Conservation (phyloP, 2,113 vertebrate species). For the Arothron firmamentum region DNA sequence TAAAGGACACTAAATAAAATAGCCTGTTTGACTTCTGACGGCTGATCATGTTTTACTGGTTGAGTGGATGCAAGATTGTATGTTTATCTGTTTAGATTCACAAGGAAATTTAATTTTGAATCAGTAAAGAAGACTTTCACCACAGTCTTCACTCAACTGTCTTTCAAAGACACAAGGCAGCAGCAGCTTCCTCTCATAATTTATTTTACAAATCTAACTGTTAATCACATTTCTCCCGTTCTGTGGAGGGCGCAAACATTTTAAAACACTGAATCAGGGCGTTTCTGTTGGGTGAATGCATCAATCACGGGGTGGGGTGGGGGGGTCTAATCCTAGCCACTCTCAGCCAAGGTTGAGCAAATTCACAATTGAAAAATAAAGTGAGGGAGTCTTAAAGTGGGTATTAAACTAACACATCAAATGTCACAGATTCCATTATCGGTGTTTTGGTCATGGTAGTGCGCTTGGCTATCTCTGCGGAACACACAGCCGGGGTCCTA, state of each 20-base stretch:
- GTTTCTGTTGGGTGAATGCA: conserved; percentile 33
- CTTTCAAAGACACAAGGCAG: too few species aligned
- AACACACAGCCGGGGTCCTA: conserved; percentile 84
- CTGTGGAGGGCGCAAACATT: conserved; percentile 7
- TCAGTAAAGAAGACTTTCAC: too few species aligned
- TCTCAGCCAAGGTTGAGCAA: conserved; percentile 36
- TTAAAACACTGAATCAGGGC: conserved; percentile 24
- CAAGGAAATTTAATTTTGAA: too few species aligned
- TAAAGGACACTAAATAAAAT: too few species aligned
- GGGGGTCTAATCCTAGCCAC: conserved; percentile 18
- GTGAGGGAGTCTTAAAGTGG: conserved; percentile 35
- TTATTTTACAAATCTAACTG: too few species aligned
- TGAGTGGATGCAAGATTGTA: too few species aligned
- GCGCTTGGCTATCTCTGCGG: conserved; percentile 80
- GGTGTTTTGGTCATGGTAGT: conserved; percentile 56
- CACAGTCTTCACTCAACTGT: too few species aligned
- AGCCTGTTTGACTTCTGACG: too few species aligned
- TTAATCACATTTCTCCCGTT: background rate
- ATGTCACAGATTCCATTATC: conserved; percentile 62
- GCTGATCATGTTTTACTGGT: too few species aligned
- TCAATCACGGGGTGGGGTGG: conserved; percentile 38
- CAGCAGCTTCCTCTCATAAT: too few species aligned
- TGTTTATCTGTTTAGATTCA: too few species aligned
- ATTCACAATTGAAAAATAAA: conserved; percentile 54
- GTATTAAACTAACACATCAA: conserved; percentile 63